These are phyloP conservation scores for Formica aserva DNA, from an alignment of 2,888 invertebrate species.

Conservation along the genomic window DNA sequence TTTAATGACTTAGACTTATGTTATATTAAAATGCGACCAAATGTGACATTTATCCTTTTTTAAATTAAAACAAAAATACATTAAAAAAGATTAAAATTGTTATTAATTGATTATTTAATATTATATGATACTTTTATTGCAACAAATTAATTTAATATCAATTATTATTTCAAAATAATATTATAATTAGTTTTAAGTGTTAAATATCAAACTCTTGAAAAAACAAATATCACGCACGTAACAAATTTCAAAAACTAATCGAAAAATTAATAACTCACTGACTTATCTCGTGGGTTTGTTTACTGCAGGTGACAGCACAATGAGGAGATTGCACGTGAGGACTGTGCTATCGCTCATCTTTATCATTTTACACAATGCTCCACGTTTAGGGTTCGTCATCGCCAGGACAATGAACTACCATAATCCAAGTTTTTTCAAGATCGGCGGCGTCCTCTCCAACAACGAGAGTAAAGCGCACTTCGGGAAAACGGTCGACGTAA, in stretches of 20 bases:
- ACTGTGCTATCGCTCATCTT: conserved; percentile 60
- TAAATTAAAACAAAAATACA: neutral
- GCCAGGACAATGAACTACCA: conserved; percentile 73
- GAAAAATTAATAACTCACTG: neutral
- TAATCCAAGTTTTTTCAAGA: conserved; percentile 92
- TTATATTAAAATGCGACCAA: neutral
- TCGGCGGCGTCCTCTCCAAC: conserved; percentile 96
- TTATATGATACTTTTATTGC: neutral
- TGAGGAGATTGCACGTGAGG: conserved; percentile 56
- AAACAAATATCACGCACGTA: neutral
- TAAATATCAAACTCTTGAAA: neutral
- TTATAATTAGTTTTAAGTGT: neutral
- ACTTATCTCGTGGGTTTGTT: neutral
- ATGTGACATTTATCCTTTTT: neutral
- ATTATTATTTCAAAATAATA: neutral
- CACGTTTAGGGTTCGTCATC: conserved; percentile 58
- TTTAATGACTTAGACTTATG: neutral
- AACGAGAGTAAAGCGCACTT: conserved; percentile 93
- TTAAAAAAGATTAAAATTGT: neutral
- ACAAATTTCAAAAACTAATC: neutral
- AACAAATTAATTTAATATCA: neutral
- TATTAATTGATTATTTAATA: neutral
- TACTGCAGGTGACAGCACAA: conserved; percentile 33
- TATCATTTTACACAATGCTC: conserved; percentile 58
- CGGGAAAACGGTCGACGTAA: conserved; percentile 93